A percentile compares a stretch with the other conserved stretches of the same genome.
These are phyloP conservation scores for Lepidothrix coronata DNA, from an alignment of 2,113 vertebrate genomes.

Conservation along the genomic window DNA sequence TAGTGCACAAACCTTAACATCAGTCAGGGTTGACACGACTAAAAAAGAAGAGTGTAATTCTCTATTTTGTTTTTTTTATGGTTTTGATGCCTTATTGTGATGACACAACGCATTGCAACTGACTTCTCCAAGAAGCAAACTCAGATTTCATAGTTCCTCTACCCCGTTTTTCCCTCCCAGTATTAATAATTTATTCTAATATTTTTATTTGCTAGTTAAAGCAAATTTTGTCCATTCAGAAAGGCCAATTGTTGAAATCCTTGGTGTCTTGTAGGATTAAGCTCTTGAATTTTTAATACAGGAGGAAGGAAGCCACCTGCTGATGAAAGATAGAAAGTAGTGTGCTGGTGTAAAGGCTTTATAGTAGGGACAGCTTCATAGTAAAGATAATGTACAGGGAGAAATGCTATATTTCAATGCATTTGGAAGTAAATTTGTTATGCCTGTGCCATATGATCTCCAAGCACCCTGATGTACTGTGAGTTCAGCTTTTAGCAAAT, in stretches of 20 bases:
- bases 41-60: background rate
- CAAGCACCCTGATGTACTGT: background rate
- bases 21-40: background rate
- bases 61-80: background rate
- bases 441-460: background rate
- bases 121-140: background rate
- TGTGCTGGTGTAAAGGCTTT: background rate
- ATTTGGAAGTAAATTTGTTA: background rate
- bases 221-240: background rate
- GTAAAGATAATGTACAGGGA: background rate
- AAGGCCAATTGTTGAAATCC: background rate
- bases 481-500: background rate
- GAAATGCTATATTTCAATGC: background rate
- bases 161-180: background rate
- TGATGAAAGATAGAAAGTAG: background rate
- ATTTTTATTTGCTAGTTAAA: background rate
- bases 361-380: background rate
- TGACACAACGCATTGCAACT: background rate
- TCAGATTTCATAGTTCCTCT: background rate
- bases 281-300: background rate
- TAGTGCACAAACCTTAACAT: background rate
- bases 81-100: background rate
- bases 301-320: slow-evolving; percentile 16
- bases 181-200: background rate
- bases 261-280: background rate